These are phyloP conservation scores for Decapterus maruadsi DNA, from an alignment of 2,797 vertebrate species.

Conservation along the genomic window DNA sequence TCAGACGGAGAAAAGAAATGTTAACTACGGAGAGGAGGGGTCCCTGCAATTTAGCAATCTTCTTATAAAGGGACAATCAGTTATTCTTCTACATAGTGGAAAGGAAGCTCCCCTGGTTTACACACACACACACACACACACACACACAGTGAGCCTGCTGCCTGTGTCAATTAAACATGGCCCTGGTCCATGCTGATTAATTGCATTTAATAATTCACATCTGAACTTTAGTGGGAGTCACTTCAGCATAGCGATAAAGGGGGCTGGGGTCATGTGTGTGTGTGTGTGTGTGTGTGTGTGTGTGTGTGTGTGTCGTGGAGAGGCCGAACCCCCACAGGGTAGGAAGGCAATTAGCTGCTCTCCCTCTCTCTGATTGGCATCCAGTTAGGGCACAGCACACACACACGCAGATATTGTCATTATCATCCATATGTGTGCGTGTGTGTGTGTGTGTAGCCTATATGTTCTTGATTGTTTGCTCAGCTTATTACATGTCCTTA, in stretches of 20 bases:
- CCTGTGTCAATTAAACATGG: conserved; percentile 76
- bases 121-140: conserved; percentile 43
- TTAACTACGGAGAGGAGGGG: no score
- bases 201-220: conserved; percentile 87
- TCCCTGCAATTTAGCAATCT: no score
- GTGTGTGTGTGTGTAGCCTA: conserved; percentile 1
- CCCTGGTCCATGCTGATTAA: conserved; percentile 80
- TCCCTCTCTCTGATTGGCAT: conserved; percentile 68
- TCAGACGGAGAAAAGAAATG: no score
- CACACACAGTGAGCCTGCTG: conserved; percentile 51
- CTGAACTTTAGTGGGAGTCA: conserved; percentile 86
- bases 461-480: background rate
- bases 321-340: conserved; percentile 72
- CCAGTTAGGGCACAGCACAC: conserved; percentile 46
- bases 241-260: conserved; percentile 64
- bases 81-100: no score
- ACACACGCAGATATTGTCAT: background rate
- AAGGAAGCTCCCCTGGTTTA: no score
- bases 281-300: conserved; percentile 19
- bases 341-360: conserved; percentile 83
- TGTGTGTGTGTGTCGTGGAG: conserved; percentile 16
- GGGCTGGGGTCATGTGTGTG: conserved; percentile 18
- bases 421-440: background rate
- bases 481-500: conserved; percentile 18
- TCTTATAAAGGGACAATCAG: no score